These are phyloP conservation scores for Cassiopea andromeda DNA, from an alignment of 30 jellyfish, hydroid and myxozoan genomes.

Conservation along the genomic window DNA sequence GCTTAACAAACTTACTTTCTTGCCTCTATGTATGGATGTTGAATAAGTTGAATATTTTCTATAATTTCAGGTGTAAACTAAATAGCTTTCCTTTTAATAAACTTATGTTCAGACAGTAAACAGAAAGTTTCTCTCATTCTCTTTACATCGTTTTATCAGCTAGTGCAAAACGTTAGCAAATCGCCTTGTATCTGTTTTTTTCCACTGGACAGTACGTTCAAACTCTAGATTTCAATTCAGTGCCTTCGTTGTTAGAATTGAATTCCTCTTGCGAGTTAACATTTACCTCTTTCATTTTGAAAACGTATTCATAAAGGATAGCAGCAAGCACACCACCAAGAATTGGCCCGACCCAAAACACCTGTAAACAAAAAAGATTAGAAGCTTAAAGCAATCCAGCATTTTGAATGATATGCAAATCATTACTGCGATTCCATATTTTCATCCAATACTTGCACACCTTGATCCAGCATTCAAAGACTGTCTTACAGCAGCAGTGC, in stretches of 20 bases:
- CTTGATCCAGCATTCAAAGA: no score
- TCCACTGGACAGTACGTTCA: not conserved
- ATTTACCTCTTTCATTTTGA: conserved; percentile 71
- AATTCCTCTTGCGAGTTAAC: conserved; percentile 38
- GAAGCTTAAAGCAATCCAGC: not conserved
- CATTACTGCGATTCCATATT: no score
- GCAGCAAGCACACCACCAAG: conserved; percentile 91
- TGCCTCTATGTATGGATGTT: no score
- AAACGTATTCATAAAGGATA: conserved; percentile 73
- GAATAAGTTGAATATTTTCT: no score
- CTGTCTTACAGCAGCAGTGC: no score
- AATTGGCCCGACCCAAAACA: conserved; percentile 93
- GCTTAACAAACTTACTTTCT: no score
- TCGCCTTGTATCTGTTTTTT: not conserved
- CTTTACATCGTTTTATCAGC: not conserved
- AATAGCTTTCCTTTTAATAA: not conserved
- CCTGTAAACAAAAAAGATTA: conserved; percentile 28
- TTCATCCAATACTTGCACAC: no score
- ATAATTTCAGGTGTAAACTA: not conserved
- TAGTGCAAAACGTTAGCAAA: not conserved
- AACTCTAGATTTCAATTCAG: conserved; percentile 53
- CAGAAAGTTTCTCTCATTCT: not conserved
- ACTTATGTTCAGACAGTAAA: not conserved
- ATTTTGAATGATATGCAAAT: not conserved
- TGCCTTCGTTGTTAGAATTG: conserved; percentile 58